Conservation (phyloP, 2,888 invertebrate species). For the Chirona hameri region DNA sequence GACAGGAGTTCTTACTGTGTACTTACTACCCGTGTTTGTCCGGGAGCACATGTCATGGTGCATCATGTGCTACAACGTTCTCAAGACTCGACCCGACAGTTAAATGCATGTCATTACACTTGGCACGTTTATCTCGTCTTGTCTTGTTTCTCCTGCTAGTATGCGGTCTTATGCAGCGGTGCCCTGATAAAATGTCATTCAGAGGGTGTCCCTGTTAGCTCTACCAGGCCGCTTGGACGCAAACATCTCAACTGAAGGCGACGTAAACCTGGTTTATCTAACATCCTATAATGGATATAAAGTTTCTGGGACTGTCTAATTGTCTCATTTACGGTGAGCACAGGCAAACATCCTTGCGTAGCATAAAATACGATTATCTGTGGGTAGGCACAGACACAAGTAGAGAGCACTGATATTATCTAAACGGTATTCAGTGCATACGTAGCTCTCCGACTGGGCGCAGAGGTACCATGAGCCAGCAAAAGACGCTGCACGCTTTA, state of each 20-base stretch:
- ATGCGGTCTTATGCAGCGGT: not conserved
- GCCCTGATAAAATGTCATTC: not conserved
- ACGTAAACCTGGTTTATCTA: constrained; percentile 1
- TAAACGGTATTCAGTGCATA: not conserved
- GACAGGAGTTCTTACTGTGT: too few relatives aligned
- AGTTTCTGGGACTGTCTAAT: not conserved
- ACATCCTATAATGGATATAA: not conserved
- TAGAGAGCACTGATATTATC: not conserved
- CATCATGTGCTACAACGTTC: not conserved
- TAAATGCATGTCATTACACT: not conserved
- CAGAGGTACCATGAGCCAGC: not conserved
- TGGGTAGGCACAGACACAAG: not conserved
- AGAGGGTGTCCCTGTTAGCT: not conserved
- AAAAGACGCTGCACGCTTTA: too few relatives aligned
- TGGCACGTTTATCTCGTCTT: not conserved
- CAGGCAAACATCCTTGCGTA: not conserved
- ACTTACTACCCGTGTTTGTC: not conserved
- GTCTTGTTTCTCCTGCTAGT: not conserved
- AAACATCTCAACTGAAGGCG: not conserved
- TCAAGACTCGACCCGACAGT: not conserved
- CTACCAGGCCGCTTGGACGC: not conserved
- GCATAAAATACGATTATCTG: constrained; percentile 27
- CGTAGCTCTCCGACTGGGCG: not conserved
- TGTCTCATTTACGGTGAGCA: constrained; percentile 13
- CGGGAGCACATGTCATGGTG: not conserved